Base-by-base conservation (phyloP, 2,888 invertebrate genomes). In the Lamellibrachia satsuma region DNA sequence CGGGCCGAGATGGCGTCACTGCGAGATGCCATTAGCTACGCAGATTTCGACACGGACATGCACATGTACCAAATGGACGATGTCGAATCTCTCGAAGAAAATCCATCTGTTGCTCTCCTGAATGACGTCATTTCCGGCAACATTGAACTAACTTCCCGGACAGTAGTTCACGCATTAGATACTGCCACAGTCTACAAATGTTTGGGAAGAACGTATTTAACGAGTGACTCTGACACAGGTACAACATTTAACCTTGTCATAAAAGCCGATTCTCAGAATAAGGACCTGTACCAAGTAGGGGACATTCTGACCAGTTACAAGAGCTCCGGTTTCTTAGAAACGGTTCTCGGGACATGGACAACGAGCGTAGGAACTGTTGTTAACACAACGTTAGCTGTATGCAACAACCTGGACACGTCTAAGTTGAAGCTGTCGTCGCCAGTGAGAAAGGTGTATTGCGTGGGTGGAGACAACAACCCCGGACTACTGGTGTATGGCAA, bases 1-100 rank as follows among this genome's bases (percentile, higher is more conserved):
- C 75, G 75, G 75, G 75, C 75, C 6, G 75, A 75, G n/a, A 75
- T 75, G 75, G 75, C 75, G 15, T 75, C 75, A n/a, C 22, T 75
- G 75, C 75, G 75, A 1, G 22, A 22, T 22, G 75, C 75, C 15
- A 75, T 75, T 22, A 15, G 75, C 75, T 75, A 75, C 22, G 75
- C 75, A 3, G 75, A 75, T 6, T 75, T 75, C 75, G 75, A 75
- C 22, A n/a, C 75, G 6, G 75, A 75, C 75, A 75, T 75, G 22
- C 75, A 75, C n/a, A 75, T 75, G 75, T 75, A 75, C 75, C 22
- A 75, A n/a, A 75, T 75, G 22, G 75, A 75, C 75, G 75, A 75
- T n/a, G 75, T 75, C 75, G 75, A 75, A 6, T 15, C 75, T 15
- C 75, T 75, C 15, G 75, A 75, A 75, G 75, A 75, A 6, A 75